Evolutionary conservation across 2,888 invertebrate species (phyloP).

Genomic region (Conchocele bisecta): DNA sequence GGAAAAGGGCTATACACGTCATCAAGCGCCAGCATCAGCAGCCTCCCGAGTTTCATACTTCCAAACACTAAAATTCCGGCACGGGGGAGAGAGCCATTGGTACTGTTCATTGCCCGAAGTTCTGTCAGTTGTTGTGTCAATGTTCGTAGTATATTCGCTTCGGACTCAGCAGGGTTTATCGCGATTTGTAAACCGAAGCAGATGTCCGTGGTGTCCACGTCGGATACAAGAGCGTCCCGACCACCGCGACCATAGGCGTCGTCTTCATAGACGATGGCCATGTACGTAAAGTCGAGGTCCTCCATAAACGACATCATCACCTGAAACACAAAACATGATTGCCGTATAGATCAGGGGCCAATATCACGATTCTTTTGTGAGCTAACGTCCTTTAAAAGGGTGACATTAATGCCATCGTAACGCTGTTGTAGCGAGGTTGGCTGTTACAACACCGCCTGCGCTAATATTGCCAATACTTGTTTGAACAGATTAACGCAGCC

Average conservation of each 20-base stretch:
- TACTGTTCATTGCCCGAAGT: too few species aligned
- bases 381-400: too few species aligned
- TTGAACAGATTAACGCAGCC: too few species aligned
- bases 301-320: conserved; percentile 27
- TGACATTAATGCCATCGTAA: too few species aligned
- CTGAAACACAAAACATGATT: too few species aligned
- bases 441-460: too few species aligned
- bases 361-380: too few species aligned
- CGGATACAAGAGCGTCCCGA: conserved; percentile 5
- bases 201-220: conserved; percentile 13
- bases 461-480: too few species aligned
- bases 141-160: not conserved
- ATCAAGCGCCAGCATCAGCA: conserved; percentile 32
- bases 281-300: conserved; percentile 41
- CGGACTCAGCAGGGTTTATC: not conserved
- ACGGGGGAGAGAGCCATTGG: too few species aligned
- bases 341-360: too few species aligned
- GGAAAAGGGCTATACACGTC: not conserved
- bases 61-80: conserved; percentile 41
- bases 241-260: conserved; percentile 49
- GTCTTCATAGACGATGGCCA: conserved; percentile 45
- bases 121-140: too few species aligned
- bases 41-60: conserved; percentile 12
- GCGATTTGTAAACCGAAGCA: conserved; percentile 38
- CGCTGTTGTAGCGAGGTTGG: too few species aligned